Conservation (phyloP, 2,113 vertebrate genomes). For the Tychaedon coryphoeus region DNA sequence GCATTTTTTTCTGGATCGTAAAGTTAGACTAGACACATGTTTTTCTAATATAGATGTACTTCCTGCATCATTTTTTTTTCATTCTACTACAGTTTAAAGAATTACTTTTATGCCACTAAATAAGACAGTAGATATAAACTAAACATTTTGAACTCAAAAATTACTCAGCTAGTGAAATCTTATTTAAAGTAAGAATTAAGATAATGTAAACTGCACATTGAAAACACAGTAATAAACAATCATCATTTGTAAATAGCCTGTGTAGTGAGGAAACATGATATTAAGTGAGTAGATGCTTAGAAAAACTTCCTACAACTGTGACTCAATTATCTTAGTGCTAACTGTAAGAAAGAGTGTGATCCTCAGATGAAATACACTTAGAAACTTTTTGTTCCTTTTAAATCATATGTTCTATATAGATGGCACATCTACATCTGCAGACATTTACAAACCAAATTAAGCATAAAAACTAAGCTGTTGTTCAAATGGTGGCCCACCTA, state of each 20-base stretch:
- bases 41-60: not conserved
- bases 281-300: not conserved
- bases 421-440: not conserved
- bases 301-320: not conserved
- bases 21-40: not conserved
- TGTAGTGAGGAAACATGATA: not conserved
- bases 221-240: not conserved
- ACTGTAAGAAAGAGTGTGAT: not conserved
- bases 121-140: not conserved
- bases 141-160: not conserved
- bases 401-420: not conserved
- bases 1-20: not conserved
- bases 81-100: not conserved
- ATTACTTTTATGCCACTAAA: not conserved
- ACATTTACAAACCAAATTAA: not conserved
- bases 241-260: not conserved
- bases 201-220: not conserved
- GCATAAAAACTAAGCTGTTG: not conserved
- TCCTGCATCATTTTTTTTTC: rapidly evolving
- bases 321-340: not conserved
- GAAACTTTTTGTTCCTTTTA: not conserved
- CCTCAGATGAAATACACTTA: not conserved
- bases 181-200: not conserved
- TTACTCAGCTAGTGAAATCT: not conserved
- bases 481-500: not conserved